Conservation (phyloP, 2,113 vertebrate species). For the Saiga tatarica region DNA sequence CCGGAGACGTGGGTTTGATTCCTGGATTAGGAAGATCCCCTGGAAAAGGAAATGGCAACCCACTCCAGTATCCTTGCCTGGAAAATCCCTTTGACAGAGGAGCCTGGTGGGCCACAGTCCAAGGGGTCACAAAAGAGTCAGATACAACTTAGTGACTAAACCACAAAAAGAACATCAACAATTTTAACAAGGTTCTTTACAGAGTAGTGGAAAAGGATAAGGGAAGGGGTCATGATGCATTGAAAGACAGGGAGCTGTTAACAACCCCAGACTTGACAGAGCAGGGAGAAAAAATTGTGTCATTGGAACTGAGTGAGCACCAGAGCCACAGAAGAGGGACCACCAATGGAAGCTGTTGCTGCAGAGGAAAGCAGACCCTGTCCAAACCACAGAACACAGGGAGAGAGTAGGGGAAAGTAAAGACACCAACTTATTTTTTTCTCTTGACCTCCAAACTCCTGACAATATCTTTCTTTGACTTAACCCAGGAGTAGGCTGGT, state of each 20-base stretch:
- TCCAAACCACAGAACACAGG: accelerated
- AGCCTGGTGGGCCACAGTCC: background rate
- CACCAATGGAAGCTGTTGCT: background rate
- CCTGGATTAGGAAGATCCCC: background rate
- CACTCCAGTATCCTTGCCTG: background rate
- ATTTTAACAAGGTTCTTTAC: background rate
- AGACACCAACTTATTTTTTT: background rate
- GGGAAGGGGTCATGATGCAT: too few species aligned
- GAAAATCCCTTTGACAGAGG: background rate
- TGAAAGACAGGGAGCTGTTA: background rate
- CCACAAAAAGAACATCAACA: background rate
- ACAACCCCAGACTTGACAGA: background rate
- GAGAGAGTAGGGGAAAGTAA: background rate
- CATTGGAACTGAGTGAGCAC: background rate
- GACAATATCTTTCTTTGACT: too few species aligned
- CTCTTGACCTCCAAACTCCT: background rate
- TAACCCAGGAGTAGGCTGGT: background rate
- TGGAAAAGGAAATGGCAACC: background rate
- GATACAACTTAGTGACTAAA: background rate
- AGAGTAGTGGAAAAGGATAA: background rate
- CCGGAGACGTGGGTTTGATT: accelerated
- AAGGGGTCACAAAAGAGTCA: background rate
- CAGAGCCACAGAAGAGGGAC: background rate
- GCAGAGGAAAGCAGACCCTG: background rate
- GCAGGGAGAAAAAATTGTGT: background rate